Evolutionary conservation across 1,140 invertebrate genomes (phyloP).

Genomic region (Pissodes strobi): DNA sequence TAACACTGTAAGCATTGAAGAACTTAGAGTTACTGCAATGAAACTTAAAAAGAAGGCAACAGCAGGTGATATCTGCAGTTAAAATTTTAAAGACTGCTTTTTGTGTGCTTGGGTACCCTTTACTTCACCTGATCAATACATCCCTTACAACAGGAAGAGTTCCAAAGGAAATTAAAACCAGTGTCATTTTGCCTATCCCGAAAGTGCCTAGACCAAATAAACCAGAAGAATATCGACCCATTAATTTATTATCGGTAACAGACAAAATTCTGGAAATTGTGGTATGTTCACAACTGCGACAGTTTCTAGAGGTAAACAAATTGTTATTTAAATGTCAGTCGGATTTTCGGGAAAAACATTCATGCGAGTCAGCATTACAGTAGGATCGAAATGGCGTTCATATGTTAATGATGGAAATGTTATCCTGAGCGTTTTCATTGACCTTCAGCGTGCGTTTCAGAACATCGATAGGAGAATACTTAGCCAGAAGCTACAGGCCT

Average conservation of each 20-base stretch:
- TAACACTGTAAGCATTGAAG: background rate
- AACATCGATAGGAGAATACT: constrained; percentile 12
- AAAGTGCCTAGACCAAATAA: constrained; percentile 24
- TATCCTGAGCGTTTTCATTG: background rate
- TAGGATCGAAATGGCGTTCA: constrained; percentile 4
- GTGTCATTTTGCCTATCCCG: constrained; percentile 21
- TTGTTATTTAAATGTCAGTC: constrained; percentile 18
- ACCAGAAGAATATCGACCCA: constrained; percentile 19
- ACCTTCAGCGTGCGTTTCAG: constrained; percentile 15
- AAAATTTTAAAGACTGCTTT: constrained; percentile 2
- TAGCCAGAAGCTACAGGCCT: background rate
- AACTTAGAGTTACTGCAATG: constrained; percentile 4
- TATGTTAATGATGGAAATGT: constrained; percentile 4
- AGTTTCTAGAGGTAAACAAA: constrained; percentile 8
- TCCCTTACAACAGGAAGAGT: constrained; percentile 17
- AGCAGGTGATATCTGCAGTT: constrained; percentile 3
- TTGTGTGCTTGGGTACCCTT: constrained; percentile 19
- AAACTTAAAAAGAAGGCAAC: constrained; percentile 9
- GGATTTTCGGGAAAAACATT: constrained; percentile 17
- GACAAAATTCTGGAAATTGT: constrained; percentile 27
- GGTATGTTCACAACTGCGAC: constrained; percentile 1
- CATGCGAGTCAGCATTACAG: constrained; percentile 21
- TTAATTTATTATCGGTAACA: constrained; percentile 16
- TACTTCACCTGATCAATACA: constrained; percentile 18
- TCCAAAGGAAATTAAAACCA: constrained; percentile 15